Evolutionary conservation across 2,113 vertebrate genomes (phyloP).

Genomic region (Capreolus pygargus): DNA sequence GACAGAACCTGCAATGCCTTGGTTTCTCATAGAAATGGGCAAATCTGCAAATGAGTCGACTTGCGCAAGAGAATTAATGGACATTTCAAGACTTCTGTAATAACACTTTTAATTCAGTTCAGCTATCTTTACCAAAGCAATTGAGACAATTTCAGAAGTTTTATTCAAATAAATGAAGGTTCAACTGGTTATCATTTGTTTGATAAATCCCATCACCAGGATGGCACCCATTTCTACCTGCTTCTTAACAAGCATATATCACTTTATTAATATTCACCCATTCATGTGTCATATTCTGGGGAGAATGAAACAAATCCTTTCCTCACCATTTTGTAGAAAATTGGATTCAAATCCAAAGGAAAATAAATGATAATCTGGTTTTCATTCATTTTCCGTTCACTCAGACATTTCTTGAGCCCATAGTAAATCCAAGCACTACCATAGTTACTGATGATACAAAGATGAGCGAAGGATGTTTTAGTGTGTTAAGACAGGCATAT

Average conservation of each 20-base stretch:
- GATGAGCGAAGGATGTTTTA: background rate
- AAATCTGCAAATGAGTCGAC: slow-evolving; percentile 48
- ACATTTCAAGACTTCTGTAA: slow-evolving; percentile 44
- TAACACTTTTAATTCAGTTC: slow-evolving; percentile 45
- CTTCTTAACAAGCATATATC: slow-evolving; percentile 32
- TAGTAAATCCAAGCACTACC: background rate
- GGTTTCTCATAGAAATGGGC: slow-evolving; percentile 37
- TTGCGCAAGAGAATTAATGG: slow-evolving; percentile 11
- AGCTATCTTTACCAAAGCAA: slow-evolving; percentile 54
- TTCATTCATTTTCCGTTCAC: slow-evolving; percentile 1
- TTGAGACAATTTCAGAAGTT: slow-evolving; percentile 58
- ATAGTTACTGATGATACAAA: background rate
- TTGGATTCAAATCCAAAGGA: background rate
- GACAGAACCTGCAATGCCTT: slow-evolving; percentile 37
- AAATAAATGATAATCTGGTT: background rate
- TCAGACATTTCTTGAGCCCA: background rate
- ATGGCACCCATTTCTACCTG: slow-evolving; percentile 13
- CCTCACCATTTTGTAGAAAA: background rate
- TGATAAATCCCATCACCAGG: slow-evolving; percentile 38
- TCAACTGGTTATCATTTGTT: slow-evolving; percentile 21
- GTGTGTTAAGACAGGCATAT: background rate
- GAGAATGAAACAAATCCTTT: slow-evolving; percentile 33
- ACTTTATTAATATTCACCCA: slow-evolving; percentile 42
- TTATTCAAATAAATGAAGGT: slow-evolving; percentile 45
- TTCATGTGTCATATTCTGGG: background rate